Conservation (phyloP, 1,140 invertebrate genomes). For the Saxidomus purpurata region DNA sequence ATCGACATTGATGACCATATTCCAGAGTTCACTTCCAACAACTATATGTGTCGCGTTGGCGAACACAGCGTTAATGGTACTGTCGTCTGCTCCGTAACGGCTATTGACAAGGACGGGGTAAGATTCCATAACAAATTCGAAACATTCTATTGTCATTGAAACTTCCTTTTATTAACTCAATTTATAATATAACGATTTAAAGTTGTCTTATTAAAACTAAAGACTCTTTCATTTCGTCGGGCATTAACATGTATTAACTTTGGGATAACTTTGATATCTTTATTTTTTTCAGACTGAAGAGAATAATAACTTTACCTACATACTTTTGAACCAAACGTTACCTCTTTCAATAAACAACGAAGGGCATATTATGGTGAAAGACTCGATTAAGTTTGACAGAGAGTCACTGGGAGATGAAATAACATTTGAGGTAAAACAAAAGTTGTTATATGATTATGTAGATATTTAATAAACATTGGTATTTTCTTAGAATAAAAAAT, state of each 20-base stretch:
- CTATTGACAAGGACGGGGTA: slow-evolving; percentile 8
- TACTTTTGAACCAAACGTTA: neutral
- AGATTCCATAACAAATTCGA: neutral
- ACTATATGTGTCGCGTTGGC: neutral
- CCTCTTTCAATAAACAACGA: neutral
- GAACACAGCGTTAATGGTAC: neutral
- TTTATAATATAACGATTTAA: too few species aligned
- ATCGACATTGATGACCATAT: slow-evolving; percentile 34
- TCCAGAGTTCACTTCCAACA: neutral
- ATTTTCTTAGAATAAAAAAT: too few species aligned
- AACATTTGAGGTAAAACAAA: neutral
- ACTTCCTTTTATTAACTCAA: too few species aligned
- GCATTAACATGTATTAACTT: too few species aligned
- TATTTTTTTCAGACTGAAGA: too few species aligned
- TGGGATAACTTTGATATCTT: too few species aligned
- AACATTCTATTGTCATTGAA: neutral
- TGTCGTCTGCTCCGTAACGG: neutral
- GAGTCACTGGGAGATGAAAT: neutral
- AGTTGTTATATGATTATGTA: too few species aligned
- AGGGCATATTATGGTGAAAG: neutral
- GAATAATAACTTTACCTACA: slow-evolving; percentile 11
- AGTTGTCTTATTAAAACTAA: too few species aligned
- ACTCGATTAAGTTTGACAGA: neutral
- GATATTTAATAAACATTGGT: too few species aligned
- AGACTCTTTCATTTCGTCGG: too few species aligned